Conservation (phyloP, 2,797 vertebrate species). For the Gallinago stenura region DNA sequence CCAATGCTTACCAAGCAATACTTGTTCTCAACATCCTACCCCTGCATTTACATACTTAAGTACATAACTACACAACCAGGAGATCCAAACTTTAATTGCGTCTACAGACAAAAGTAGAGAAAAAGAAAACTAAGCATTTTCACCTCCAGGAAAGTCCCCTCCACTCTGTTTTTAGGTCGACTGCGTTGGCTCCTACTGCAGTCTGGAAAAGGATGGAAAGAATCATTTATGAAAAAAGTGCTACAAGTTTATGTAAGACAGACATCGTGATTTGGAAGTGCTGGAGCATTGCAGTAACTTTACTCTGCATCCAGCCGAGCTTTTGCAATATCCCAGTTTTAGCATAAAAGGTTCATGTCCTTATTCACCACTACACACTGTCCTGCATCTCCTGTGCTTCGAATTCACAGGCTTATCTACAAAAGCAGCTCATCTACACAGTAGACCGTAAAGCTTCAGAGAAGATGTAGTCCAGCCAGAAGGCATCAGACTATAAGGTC, state of each 20-base stretch:
- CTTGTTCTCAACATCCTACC: background rate
- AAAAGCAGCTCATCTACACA: background rate
- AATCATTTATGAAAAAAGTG: background rate
- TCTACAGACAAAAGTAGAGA: background rate
- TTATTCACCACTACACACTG: background rate
- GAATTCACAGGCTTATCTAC: fast-evolving
- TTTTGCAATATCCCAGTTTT: background rate
- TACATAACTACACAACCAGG: background rate
- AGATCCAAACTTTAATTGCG: background rate
- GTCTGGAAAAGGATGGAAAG: slow-evolving; percentile 76
- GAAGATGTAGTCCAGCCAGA: background rate
- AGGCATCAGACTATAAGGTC: background rate
- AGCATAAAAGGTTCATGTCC: background rate
- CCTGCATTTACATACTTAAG: background rate
- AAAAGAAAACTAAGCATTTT: background rate
- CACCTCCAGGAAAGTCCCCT: slow-evolving; percentile 94
- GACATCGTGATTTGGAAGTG: background rate
- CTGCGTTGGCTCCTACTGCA: slow-evolving; percentile 84
- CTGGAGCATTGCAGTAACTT: background rate
- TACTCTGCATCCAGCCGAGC: background rate
- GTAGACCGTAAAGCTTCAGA: background rate
- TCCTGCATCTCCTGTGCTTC: background rate
- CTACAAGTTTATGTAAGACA: background rate
- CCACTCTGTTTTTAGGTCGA: slow-evolving; percentile 76
- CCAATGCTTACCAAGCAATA: background rate